Evolutionary conservation across 2,797 vertebrate species (phyloP).

Genomic region (Tangara arthus): DNA sequence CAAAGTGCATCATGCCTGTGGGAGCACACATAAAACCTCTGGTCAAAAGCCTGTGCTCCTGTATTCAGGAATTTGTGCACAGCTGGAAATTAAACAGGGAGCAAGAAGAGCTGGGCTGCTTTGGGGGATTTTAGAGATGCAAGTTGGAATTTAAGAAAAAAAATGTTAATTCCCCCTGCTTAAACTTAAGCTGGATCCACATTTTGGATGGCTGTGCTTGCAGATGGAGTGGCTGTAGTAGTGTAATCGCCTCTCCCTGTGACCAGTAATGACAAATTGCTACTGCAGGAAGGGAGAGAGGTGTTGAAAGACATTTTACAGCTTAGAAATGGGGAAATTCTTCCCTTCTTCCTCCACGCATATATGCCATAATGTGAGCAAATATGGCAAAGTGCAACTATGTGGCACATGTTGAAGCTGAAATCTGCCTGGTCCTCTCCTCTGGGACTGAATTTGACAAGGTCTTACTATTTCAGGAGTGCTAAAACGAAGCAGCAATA

Average conservation of each 20-base stretch:
- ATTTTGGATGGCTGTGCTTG: not conserved
- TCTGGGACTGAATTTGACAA: slow-evolving; percentile 29
- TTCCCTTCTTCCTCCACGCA: not conserved
- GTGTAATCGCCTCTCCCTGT: not conserved
- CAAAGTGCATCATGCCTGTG: not conserved
- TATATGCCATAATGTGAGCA: slow-evolving; percentile 20
- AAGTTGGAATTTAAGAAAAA: not conserved
- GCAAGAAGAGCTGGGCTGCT: not conserved
- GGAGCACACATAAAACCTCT: not conserved
- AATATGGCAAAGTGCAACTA: slow-evolving; percentile 44
- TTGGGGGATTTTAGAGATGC: not conserved
- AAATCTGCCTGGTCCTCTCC: slow-evolving; percentile 16
- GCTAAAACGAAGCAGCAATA: slow-evolving; percentile 11
- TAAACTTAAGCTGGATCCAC: not conserved
- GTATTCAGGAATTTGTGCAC: not conserved
- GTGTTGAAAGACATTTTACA: slow-evolving; percentile 35
- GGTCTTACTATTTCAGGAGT: slow-evolving; percentile 51
- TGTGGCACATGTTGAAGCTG: slow-evolving; percentile 22
- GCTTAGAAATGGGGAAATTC: slow-evolving; percentile 12
- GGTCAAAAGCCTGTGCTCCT: not conserved
- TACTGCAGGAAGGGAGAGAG: not conserved
- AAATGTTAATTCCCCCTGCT: not conserved
- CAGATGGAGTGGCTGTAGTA: not conserved
- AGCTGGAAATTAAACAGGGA: not conserved
- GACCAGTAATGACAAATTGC: not conserved